Evolutionary conservation across 2,113 vertebrate species (phyloP).

Genomic region (Amphilophus citrinellus): DNA sequence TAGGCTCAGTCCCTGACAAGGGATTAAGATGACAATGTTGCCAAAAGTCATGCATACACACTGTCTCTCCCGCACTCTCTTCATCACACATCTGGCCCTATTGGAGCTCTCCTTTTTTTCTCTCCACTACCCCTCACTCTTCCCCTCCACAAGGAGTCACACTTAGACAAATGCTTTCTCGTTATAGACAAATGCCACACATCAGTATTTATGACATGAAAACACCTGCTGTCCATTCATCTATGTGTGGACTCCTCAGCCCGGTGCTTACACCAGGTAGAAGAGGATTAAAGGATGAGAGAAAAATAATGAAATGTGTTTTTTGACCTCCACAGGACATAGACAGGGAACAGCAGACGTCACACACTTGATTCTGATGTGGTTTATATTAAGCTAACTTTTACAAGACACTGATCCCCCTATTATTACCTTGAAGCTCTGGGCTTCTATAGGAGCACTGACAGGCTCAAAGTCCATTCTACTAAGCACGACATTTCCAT

Average conservation of each 20-base stretch:
- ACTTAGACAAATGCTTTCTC: constrained; percentile 18
- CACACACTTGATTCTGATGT: constrained; percentile 40
- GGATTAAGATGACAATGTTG: constrained; percentile 68
- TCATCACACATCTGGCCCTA: constrained; percentile 21
- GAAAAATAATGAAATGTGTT: constrained; percentile 74
- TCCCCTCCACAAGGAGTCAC: not conserved
- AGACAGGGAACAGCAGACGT: constrained; percentile 32
- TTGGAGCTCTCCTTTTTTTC: constrained; percentile 35
- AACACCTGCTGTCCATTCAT: constrained; percentile 49
- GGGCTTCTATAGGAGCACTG: constrained; percentile 23
- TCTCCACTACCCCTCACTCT: not conserved
- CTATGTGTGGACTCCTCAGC: constrained; percentile 12
- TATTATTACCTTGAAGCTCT: constrained; percentile 43
- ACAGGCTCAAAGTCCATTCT: constrained; percentile 35
- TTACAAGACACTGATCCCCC: constrained; percentile 53
- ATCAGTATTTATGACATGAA: constrained; percentile 50
- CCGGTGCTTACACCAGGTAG: constrained; percentile 49
- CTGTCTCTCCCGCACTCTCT: not conserved
- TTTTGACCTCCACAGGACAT: constrained; percentile 70
- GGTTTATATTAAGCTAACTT: constrained; percentile 56
- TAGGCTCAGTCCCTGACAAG: constrained; percentile 46
- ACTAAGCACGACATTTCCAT: constrained; percentile 47
- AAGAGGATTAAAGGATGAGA: constrained; percentile 75
- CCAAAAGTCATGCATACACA: constrained; percentile 33
- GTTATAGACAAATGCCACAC: not conserved